Evolutionary conservation across 2,888 invertebrate species (phyloP).

Genomic region (Psylliodes chrysocephalus): DNA sequence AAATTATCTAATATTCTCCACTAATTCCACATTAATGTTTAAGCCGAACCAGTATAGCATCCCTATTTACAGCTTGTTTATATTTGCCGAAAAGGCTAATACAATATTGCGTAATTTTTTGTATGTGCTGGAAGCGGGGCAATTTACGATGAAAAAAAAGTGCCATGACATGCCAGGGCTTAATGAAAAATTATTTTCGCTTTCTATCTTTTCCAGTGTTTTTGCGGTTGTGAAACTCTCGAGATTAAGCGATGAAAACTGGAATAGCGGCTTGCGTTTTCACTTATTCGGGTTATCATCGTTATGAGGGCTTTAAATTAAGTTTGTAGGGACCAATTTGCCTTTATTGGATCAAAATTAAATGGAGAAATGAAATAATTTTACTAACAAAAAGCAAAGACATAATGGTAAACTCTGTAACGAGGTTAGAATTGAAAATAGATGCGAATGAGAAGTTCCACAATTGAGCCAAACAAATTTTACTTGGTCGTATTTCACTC

Average conservation of each 20-base stretch:
- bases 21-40: constrained; percentile 2
- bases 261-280: not conserved
- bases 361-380: not conserved
- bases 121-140: not conserved
- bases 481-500: no score
- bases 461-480: no score
- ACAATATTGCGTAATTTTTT: constrained; percentile 7
- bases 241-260: constrained; percentile 7
- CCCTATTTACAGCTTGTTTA: constrained; percentile 4
- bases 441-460: no score
- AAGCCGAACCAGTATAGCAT: not conserved
- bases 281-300: constrained; percentile 1
- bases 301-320: constrained; percentile 4
- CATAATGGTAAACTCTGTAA: no score
- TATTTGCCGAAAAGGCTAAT: constrained; percentile 7
- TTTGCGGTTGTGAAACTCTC: constrained; percentile 1
- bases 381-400: no score
- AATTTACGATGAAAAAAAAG: constrained; percentile 6
- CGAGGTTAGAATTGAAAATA: no score
- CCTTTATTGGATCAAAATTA: not conserved
- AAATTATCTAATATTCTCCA: not conserved
- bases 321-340: not conserved
- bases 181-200: constrained; percentile 8
- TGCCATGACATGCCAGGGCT: not conserved
- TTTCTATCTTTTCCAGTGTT: constrained; percentile 4